These are phyloP conservation scores for Enteromius mattozi DNA, from an alignment of 2,797 vertebrate species.

Conservation along the genomic window DNA sequence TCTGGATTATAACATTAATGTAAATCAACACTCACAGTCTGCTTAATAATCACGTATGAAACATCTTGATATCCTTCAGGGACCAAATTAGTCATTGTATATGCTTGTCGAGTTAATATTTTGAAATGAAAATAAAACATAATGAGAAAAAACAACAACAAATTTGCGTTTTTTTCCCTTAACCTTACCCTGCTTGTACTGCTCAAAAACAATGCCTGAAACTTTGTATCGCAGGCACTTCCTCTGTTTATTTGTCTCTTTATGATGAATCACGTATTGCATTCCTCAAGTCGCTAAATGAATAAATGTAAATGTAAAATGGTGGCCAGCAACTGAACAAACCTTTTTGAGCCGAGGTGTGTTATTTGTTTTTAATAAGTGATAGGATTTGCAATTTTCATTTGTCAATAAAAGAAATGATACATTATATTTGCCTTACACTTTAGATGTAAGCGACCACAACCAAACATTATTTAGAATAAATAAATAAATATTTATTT, in stretches of 20 bases:
- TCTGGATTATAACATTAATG: conserved; percentile 39
- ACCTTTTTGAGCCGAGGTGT: background rate
- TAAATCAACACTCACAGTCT: conserved; percentile 18
- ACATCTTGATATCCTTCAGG: conserved; percentile 3
- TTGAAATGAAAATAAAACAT: background rate
- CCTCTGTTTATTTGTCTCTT: too few species aligned
- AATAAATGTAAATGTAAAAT: background rate
- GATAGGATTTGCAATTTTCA: background rate
- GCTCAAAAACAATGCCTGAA: too few species aligned
- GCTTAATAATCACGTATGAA: conserved; percentile 28
- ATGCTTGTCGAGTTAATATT: conserved; percentile 6
- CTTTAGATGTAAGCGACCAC: background rate
- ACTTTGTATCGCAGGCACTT: too few species aligned
- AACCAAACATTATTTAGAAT: background rate
- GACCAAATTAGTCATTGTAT: background rate
- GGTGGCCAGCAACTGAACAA: background rate
- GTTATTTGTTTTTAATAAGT: background rate
- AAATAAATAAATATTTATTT: too few species aligned
- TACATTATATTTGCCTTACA: background rate
- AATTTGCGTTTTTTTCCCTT: too few species aligned
- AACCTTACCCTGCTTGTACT: too few species aligned
- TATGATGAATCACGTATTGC: too few species aligned
- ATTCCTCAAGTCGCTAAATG: too few species aligned
- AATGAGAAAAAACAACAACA: too few species aligned
- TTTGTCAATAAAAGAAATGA: too few species aligned